Percentiles rank a stretch among this genome's conserved stretches.
Conservation (phyloP, 92 coral and sea anemone species). For the Epizoanthus scotinus region DNA sequence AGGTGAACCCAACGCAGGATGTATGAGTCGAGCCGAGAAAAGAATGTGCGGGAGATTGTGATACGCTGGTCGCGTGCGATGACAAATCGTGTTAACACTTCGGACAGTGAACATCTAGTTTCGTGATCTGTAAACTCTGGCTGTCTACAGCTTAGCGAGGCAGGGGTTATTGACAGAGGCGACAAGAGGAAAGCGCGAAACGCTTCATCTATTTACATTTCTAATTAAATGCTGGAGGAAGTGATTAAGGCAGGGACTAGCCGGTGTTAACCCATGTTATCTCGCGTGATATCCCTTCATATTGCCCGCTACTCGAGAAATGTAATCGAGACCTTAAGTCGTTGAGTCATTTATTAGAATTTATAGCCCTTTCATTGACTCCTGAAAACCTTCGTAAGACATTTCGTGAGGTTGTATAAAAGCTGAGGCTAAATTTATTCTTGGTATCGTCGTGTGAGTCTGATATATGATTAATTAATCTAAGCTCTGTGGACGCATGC, state of each 20-base stretch:
- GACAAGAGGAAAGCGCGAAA: slow-evolving; percentile 12
- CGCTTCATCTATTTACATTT: slow-evolving; percentile 49
- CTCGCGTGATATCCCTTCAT: slow-evolving; percentile 42
- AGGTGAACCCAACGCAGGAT: slow-evolving; percentile 7
- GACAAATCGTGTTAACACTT: slow-evolving; percentile 22
- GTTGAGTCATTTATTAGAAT: background rate
- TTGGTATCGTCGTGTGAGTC: slow-evolving; percentile 39
- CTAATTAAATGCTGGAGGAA: slow-evolving; percentile 58
- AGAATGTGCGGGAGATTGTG: background rate
- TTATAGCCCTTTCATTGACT: background rate
- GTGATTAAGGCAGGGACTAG: slow-evolving; percentile 37
- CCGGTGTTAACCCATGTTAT: slow-evolving; percentile 37
- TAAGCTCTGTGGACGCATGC: slow-evolving; percentile 23
- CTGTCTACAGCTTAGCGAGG: slow-evolving; percentile 25
- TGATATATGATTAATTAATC: slow-evolving; percentile 42
- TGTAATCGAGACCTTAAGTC: slow-evolving; percentile 15
- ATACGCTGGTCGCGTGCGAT: background rate
- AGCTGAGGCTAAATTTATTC: slow-evolving; percentile 32
- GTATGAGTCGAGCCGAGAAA: background rate
- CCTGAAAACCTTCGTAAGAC: slow-evolving; percentile 16
- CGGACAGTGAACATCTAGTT: slow-evolving; percentile 3
- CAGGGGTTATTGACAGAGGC: slow-evolving; percentile 32
- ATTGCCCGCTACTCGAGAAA: slow-evolving; percentile 28
- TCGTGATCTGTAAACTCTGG: slow-evolving; percentile 22
- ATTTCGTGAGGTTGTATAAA: slow-evolving; percentile 16